Percentiles rank a stretch among this genome's conserved stretches.
phyloP scores from a whole-genome alignment of 2,797 vertebrate species.

The Eptatretus atami region DNA sequence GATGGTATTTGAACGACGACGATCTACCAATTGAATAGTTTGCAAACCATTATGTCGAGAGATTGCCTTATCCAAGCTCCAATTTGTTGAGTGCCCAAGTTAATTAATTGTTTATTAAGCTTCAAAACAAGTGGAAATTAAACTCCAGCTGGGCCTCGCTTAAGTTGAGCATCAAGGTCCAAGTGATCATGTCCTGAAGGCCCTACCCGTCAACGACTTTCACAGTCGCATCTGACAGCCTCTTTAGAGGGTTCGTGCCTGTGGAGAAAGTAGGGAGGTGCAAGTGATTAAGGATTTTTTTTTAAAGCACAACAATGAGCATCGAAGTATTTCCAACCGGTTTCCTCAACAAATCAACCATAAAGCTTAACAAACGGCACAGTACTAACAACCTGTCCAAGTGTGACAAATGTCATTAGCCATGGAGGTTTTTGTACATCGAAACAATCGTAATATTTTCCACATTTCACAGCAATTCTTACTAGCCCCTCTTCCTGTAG shows the following conservation, averaged over 20 bases:
- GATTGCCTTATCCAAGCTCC: no score
- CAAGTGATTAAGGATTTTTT: not conserved
- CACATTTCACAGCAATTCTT: slow-evolving; percentile 17
- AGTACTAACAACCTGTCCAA: slow-evolving; percentile 10
- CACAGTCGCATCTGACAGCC: slow-evolving; percentile 99
- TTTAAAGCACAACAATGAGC: not conserved
- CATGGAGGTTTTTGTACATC: no score
- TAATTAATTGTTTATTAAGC: no score
- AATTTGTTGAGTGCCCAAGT: no score
- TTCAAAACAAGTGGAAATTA: no score
- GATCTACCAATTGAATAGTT: no score
- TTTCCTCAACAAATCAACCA: not conserved
- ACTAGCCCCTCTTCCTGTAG: slow-evolving; percentile 99
- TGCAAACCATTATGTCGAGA: no score
- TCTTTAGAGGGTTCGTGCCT: slow-evolving; percentile 99
- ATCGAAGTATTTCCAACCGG: not conserved
- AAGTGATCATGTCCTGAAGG: not conserved
- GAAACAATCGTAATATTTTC: no score
- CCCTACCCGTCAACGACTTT: slow-evolving; percentile 93
- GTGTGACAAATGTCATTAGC: no score
- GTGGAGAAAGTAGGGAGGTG: slow-evolving; percentile 15
- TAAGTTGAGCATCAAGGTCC: no score
- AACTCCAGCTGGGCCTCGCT: no score
- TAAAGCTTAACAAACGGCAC: not conserved
- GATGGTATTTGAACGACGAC: no score